These are phyloP conservation scores for Drosophila pandora DNA, from an alignment of 1,140 invertebrate genomes.

Conservation along the genomic window DNA sequence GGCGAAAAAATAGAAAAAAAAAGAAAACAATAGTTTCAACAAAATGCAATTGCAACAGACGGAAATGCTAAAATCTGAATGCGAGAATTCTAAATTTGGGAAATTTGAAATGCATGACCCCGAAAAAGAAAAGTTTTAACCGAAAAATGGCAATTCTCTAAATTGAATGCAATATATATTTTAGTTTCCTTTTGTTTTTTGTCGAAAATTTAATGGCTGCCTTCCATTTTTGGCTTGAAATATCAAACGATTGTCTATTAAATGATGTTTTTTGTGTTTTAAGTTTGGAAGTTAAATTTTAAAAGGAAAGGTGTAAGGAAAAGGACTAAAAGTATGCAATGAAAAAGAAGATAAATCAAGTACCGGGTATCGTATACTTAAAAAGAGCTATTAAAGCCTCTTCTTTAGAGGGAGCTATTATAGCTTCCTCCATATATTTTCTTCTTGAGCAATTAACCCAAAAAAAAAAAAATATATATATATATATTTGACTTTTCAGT, in stretches of 20 bases:
- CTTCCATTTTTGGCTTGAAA: background rate
- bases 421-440: background rate
- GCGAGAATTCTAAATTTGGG: background rate
- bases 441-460: constrained; percentile 19
- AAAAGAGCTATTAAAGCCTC: too few species aligned
- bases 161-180: background rate
- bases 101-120: constrained; percentile 4
- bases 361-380: background rate
- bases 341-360: background rate
- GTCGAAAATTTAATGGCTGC: background rate
- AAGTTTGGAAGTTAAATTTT: background rate
- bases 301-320: too few species aligned
- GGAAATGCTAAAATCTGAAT: constrained; percentile 2
- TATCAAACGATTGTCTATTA: background rate
- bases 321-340: too few species aligned
- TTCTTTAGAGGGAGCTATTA: background rate
- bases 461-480: background rate
- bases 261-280: background rate
- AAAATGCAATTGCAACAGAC: constrained; percentile 14
- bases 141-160: background rate
- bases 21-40: background rate
- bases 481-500: background rate
- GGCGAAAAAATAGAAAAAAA: background rate
- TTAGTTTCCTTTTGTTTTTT: background rate
- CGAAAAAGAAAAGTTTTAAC: constrained; percentile 3